A percentile compares a stretch with the other conserved stretches of the same genome.
phyloP scores from a whole-genome alignment of 1,140 invertebrate genomes.

The Pogonognathellus flavescens region DNA sequence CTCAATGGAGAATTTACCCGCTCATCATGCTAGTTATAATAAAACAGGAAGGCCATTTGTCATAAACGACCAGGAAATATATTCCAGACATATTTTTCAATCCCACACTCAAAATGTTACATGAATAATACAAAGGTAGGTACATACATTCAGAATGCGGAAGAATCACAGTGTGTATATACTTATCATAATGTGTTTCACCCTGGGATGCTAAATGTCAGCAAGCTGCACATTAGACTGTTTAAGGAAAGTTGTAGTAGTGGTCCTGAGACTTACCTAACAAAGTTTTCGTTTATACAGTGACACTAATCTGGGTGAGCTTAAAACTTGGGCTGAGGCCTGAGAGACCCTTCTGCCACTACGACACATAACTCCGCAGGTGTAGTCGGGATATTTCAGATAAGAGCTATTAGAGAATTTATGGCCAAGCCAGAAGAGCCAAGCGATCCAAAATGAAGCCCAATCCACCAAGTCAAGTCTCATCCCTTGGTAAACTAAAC shows the following conservation, averaged over 20 bases:
- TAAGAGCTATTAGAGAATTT: slow-evolving; percentile 46
- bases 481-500: not conserved
- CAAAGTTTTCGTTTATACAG: slow-evolving; percentile 17
- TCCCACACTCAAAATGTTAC: no score
- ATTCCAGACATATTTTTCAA: no score
- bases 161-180: not conserved
- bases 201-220: slow-evolving; percentile 27
- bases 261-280: not conserved
- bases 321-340: slow-evolving; percentile 22
- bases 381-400: slow-evolving; percentile 19
- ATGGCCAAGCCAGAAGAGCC: not conserved
- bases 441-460: not conserved
- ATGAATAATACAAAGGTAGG: no score
- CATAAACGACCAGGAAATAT: no score
- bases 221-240: not conserved
- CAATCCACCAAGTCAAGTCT: slow-evolving; percentile 18
- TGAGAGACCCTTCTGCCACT: not conserved
- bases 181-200: not conserved
- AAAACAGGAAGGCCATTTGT: no score
- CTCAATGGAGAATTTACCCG: not conserved
- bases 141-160: not conserved
- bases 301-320: slow-evolving; percentile 19
- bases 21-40: not conserved
- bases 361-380: slow-evolving; percentile 1
- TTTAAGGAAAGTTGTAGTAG: not conserved